Evolutionary conservation across 2,888 invertebrate genomes (phyloP), one percentile per base, ranked within the genome.

Genomic region (Aproaerema taeniolella): DNA sequence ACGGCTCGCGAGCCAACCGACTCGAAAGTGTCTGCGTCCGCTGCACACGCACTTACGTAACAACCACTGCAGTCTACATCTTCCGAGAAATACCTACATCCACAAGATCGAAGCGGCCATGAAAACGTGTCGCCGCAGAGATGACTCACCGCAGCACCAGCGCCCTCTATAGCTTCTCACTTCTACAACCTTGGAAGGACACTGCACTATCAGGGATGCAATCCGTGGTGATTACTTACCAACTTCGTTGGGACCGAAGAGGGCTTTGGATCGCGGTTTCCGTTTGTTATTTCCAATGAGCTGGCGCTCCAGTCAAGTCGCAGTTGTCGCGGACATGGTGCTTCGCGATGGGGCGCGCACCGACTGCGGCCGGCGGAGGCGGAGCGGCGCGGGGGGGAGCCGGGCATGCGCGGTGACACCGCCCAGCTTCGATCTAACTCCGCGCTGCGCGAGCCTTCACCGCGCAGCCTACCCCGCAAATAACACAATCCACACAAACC

Each of bases 101-200:
- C 66, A 50, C 61, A 59, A 77, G 73, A 82, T 73, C 76, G 73
- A 77, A 73, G 72, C 78, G 81, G 80, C 82, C 80, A 76, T 78
- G 79, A 79, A 79, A 80, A 72, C 75, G 65, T 77, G 76, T 74
- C 79, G 63, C 55, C 58, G 82, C 83, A 82, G 73, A 75, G 77
- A 82, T 85, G 85, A 85, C 76, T 83, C 85, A 85, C 80, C 73
- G 70, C 60, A 65, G 43, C 75, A 63, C 72, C 65, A 70, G 75
- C 83, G 83, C 78, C 80, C 72, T 65, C 80, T 78, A 67, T 69
- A 54, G n/a, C 61, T 65, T 63, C 53, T 49, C 53, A 53, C 51
- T 56, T 69, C 66, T 60, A 58, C 55, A 67, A 67, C 67, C 69
- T 72, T 63, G 66, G 20, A 24, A 8, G 10, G 65, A 49, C 65